Evolutionary conservation across 1,140 invertebrate genomes (phyloP).

Genomic region (Lordiphosa stackelbergi): DNA sequence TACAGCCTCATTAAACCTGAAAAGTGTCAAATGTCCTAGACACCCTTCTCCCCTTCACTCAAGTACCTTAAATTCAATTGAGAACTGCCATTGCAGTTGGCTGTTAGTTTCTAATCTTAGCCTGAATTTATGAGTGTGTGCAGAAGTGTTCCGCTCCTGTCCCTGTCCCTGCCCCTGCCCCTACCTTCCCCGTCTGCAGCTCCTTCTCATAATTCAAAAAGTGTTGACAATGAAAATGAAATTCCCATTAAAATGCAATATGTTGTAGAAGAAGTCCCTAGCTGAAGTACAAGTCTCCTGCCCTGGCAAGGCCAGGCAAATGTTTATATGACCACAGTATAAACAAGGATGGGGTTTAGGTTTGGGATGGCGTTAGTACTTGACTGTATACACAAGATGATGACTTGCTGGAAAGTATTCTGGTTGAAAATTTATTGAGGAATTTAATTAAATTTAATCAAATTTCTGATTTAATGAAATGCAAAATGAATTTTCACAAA

Average conservation of each 20-base stretch:
- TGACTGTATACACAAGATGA: conserved; percentile 10
- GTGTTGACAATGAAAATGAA: conserved; percentile 75
- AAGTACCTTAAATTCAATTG: conserved; percentile 47
- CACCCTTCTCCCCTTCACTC: conserved; percentile 15
- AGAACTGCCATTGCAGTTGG: conserved; percentile 19
- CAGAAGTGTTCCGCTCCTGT: conserved; percentile 2
- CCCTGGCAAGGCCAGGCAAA: conserved; percentile 8
- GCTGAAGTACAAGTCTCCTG: not conserved
- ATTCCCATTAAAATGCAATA: conserved; percentile 75
- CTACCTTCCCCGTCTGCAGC: too few relatives aligned
- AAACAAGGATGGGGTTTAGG: conserved; percentile 34
- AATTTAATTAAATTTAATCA: conserved; percentile 21
- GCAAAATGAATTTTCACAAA: not conserved
- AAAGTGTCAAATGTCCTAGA: conserved; percentile 67
- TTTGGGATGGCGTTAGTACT: conserved; percentile 3
- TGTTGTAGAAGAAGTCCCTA: conserved; percentile 47
- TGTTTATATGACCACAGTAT: conserved; percentile 55
- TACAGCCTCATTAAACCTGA: conserved; percentile 70
- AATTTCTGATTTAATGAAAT: conserved; percentile 2
- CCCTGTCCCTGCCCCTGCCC: conserved; percentile 1
- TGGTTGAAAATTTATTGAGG: not conserved
- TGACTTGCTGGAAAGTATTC: not conserved
- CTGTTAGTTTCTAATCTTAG: conserved; percentile 51
- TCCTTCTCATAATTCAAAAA: conserved; percentile 62
- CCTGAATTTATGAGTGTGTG: conserved; percentile 54